These are phyloP conservation scores for Bolinopsis microptera DNA, from an alignment of 37 sponge, comb jelly and placozoan genomes.

Conservation along the genomic window DNA sequence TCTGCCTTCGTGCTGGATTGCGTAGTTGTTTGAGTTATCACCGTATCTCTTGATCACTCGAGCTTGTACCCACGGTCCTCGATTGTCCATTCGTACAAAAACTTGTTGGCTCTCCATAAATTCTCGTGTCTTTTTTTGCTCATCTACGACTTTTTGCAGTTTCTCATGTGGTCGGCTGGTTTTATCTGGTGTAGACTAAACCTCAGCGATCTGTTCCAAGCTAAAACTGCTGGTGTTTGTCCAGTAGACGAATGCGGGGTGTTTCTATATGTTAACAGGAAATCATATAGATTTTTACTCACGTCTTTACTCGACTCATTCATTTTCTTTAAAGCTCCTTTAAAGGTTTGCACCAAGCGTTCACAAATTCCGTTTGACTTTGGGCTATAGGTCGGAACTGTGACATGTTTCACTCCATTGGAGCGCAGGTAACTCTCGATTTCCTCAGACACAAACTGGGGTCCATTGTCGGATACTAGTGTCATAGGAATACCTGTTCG, in stretches of 20 bases:
- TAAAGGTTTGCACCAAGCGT: not conserved
- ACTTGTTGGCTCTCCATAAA: too few relatives aligned
- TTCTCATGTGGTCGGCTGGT: too few relatives aligned
- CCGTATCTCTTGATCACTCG: too few relatives aligned
- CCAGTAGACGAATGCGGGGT: not conserved
- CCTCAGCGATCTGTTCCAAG: too few relatives aligned
- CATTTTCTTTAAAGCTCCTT: slow-evolving; percentile 9
- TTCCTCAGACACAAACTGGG: slow-evolving; percentile 67
- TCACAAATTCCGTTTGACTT: slow-evolving; percentile 66
- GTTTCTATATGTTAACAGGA: not conserved
- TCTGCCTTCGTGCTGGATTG: too few relatives aligned
- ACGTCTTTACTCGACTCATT: not conserved
- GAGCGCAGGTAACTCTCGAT: not conserved
- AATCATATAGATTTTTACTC: not conserved
- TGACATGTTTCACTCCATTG: slow-evolving; percentile 64
- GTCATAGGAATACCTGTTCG: slow-evolving; percentile 65
- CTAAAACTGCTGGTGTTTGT: not conserved
- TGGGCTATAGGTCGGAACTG: slow-evolving; percentile 20
- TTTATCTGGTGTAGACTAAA: too few relatives aligned
- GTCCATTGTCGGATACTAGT: slow-evolving; percentile 68
- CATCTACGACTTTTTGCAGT: too few relatives aligned
- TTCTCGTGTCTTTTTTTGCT: too few relatives aligned
- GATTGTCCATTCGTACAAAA: too few relatives aligned
- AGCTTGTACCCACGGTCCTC: too few relatives aligned
- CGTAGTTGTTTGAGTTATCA: too few relatives aligned